Base-by-base conservation (phyloP, 2,113 vertebrate species). In the Neodon shergylaensis region DNA sequence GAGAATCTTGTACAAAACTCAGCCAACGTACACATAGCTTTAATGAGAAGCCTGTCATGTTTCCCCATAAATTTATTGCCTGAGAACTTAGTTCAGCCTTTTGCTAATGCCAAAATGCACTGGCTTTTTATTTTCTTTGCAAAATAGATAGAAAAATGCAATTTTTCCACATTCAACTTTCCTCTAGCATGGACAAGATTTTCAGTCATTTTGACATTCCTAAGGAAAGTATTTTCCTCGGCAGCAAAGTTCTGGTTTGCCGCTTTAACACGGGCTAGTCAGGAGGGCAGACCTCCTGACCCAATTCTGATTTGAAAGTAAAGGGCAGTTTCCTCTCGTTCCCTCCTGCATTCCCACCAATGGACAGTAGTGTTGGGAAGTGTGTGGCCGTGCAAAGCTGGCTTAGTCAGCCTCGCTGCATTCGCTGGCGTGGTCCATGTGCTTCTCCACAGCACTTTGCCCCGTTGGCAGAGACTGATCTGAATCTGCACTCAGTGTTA, bases 21-120 rank as follows among this genome's bases (percentile, higher is more conserved):
- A 97, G 97, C 97, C 95, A 97, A 97, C 11, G 42, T 97, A 96
- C 97, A 97, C 97, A 98, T 83, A 97, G 96, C 94, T 96, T 97
- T 98, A 97, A 97, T 96, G 95, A 97, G 95, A 70, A 94, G 94
- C 94, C 95, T 97, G 96, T 97, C 97, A 87, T 97, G 96, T 97
- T 97, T 94, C 96, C 90, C 95, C 87, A 93, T 92, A 97, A 97
- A 97, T 97, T 97, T 97, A 96, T 96, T 97, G 97, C 97, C 97
- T 97, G 95, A 98, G 97, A 97, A 95, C 92, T 93, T 92, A 94
- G 94, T 61, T 92, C 94, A 95, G 96, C 94, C 95, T 95, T 97
- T 95, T 87, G 65, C 97, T 93, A 91, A 95, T 95, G 97, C 97
- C 97, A 97, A 58, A 97, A 96, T 93, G 92, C 83, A 89, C 91